Percentiles rank a stretch among this genome's conserved stretches.
Conservation (phyloP, 2,888 invertebrate genomes). For the Antheraea assamensis region DNA sequence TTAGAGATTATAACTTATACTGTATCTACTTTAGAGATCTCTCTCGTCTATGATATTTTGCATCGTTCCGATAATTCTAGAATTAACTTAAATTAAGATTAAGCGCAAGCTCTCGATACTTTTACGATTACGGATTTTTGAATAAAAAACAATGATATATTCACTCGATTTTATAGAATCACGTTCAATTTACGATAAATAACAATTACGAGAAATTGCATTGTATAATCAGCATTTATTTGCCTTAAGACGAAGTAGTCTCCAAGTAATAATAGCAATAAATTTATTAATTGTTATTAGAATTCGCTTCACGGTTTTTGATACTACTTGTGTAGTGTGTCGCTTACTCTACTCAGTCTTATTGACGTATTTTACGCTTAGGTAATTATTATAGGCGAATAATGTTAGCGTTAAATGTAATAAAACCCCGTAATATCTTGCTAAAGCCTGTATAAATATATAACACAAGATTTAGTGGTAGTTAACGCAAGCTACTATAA, state of each 20-base stretch:
- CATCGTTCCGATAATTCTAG: constrained; percentile 58
- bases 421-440: constrained; percentile 67
- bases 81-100: constrained; percentile 21
- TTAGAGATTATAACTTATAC: constrained; percentile 51
- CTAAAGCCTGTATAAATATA: constrained; percentile 41
- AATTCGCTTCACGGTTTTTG: constrained; percentile 73
- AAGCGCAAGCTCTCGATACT: constrained; percentile 11
- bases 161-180: constrained; percentile 14
- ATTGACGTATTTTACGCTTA: constrained; percentile 76
- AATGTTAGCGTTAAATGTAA: constrained; percentile 66
- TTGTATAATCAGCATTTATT: constrained; percentile 65
- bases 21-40: constrained; percentile 70
- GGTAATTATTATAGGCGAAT: constrained; percentile 72
- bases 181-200: constrained; percentile 33
- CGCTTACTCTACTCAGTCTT: constrained; percentile 71
- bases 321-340: constrained; percentile 72
- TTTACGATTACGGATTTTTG: constrained; percentile 8
- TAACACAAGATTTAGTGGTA: constrained; percentile 16
- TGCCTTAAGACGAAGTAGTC: constrained; percentile 73
- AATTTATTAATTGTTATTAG: constrained; percentile 68
- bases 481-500: constrained; percentile 9
- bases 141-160: constrained; percentile 5
- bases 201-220: constrained; percentile 41
- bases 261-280: constrained; percentile 77
- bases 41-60: constrained; percentile 62